Evolutionary conservation across 2,888 invertebrate genomes (phyloP).

Genomic region (Oasisia sp.): DNA sequence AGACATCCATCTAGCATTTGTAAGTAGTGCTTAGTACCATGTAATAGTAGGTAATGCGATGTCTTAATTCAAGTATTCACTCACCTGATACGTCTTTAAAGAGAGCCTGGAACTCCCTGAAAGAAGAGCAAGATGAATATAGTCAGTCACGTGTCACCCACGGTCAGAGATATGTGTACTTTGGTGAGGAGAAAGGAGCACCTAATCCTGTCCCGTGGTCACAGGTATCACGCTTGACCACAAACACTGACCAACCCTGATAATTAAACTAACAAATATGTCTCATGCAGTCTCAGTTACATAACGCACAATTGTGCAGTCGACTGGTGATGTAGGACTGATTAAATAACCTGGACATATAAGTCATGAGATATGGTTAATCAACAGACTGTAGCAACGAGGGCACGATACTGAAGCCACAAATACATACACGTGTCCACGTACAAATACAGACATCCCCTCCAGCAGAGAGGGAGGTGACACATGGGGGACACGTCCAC

Average conservation of each 20-base stretch:
- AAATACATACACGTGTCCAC: neutral
- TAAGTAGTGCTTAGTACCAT: neutral
- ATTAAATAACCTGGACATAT: neutral
- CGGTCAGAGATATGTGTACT: neutral
- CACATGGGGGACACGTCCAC: neutral
- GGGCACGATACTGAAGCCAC: neutral
- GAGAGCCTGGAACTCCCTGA: slow-evolving; percentile 51
- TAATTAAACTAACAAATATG: neutral
- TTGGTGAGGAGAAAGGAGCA: neutral
- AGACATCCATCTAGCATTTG: neutral
- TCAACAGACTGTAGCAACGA: neutral
- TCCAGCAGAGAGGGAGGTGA: neutral
- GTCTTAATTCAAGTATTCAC: neutral
- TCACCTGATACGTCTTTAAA: slow-evolving; percentile 49
- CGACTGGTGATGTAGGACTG: neutral
- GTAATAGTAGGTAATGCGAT: neutral
- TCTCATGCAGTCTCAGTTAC: neutral
- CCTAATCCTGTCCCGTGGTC: neutral
- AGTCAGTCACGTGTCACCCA: neutral
- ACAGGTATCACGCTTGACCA: neutral
- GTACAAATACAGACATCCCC: neutral
- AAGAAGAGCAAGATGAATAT: slow-evolving; percentile 34
- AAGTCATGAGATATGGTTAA: neutral
- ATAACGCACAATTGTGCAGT: neutral
- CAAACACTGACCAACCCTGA: neutral